phyloP scores from a whole-genome alignment of 2,888 invertebrate genomes.

The Drosophila testacea region DNA sequence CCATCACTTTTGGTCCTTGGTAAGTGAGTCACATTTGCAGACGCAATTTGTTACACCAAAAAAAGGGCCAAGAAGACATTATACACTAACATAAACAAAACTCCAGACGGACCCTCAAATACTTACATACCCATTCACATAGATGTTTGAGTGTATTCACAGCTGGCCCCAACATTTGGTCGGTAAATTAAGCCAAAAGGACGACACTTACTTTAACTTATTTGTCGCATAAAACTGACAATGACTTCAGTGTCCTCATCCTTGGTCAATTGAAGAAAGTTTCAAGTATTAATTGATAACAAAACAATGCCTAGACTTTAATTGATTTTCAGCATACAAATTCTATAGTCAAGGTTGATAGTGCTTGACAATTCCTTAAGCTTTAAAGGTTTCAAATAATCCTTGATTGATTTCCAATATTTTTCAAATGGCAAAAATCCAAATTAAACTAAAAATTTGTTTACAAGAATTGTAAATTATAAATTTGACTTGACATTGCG shows the following conservation, averaged over 20 bases:
- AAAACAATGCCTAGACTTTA: not conserved
- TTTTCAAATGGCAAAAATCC: too few species aligned
- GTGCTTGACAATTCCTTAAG: too few species aligned
- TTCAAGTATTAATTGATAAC: conserved; percentile 17
- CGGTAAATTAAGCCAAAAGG: conserved; percentile 47
- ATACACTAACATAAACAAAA: conserved; percentile 66
- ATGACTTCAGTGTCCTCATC: conserved; percentile 6
- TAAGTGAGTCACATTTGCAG: conserved; percentile 71
- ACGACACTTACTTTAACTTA: conserved; percentile 39
- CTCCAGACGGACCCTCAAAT: conserved; percentile 61
- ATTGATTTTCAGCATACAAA: conserved; percentile 1
- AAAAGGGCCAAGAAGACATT: conserved; percentile 66
- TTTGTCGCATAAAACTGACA: conserved; percentile 39
- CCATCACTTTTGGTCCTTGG: not conserved
- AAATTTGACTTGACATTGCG: too few species aligned
- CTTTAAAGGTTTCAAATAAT: not conserved
- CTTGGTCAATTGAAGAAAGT: not conserved
- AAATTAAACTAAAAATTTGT: too few species aligned
- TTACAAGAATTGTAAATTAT: too few species aligned
- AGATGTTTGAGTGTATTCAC: conserved; percentile 33
- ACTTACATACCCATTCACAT: conserved; percentile 9
- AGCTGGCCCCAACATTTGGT: conserved; percentile 46
- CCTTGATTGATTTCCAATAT: not conserved
- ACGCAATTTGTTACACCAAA: conserved; percentile 73
- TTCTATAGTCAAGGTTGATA: not conserved